These are phyloP conservation scores for Rhinella marina DNA, from an alignment of 2,797 vertebrate genomes.

Conservation along the genomic window DNA sequence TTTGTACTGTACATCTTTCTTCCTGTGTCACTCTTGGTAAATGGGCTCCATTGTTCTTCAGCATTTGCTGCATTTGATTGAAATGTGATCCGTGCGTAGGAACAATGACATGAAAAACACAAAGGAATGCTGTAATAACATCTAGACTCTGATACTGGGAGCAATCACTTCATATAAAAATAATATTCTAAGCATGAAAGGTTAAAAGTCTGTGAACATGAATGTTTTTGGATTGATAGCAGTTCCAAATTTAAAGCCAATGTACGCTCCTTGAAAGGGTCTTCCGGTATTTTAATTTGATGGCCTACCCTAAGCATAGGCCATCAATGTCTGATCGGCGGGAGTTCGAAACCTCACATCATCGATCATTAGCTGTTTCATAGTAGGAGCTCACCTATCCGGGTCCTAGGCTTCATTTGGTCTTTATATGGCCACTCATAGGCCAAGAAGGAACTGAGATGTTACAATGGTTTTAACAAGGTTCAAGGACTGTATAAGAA, in stretches of 20 bases:
- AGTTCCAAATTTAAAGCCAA: background rate
- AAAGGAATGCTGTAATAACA: background rate
- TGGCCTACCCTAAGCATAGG: no score
- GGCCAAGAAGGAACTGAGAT: no score
- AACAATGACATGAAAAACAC: background rate
- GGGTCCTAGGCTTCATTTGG: no score
- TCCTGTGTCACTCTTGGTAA: background rate
- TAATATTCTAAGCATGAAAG: background rate
- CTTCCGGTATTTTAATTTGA: no score
- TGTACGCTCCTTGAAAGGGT: background rate
- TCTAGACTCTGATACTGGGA: background rate
- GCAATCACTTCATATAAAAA: background rate
- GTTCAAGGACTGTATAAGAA: no score
- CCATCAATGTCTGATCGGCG: no score
- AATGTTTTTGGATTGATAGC: background rate
- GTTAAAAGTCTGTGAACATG: background rate
- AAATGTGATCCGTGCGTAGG: slow-evolving; percentile 15
- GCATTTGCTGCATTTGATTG: background rate
- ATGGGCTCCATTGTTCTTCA: background rate
- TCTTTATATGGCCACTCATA: no score
- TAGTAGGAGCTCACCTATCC: no score
- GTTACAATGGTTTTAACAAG: no score
- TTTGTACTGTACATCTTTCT: background rate
- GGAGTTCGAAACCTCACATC: no score
- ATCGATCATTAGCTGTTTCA: no score